These are phyloP conservation scores for Chlorodrepanis virens DNA, from an alignment of 2,113 vertebrate genomes.

Conservation along the genomic window DNA sequence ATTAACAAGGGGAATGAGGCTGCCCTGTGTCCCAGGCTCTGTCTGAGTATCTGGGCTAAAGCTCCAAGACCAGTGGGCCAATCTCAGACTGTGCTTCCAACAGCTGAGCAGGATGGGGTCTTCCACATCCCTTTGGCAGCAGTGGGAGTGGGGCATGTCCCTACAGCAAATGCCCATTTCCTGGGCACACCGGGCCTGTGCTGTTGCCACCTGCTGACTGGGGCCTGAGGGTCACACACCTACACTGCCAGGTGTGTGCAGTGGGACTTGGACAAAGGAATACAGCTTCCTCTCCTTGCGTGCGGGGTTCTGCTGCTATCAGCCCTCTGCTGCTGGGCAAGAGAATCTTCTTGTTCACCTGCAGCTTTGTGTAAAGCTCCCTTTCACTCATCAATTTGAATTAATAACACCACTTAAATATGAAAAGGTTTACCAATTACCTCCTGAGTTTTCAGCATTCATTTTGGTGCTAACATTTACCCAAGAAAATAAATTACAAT, in stretches of 20 bases:
- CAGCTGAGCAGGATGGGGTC: rapidly evolving
- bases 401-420: neutral
- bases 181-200: neutral
- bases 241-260: rapidly evolving
- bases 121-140: neutral
- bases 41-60: neutral
- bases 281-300: rapidly evolving
- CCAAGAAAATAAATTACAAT: neutral
- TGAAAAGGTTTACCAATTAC: neutral
- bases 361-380: neutral
- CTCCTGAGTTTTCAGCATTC: neutral
- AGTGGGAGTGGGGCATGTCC: rapidly evolving
- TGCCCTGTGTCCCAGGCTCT: neutral
- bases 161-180: rapidly evolving
- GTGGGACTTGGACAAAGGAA: neutral
- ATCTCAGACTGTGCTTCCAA: rapidly evolving
- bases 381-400: neutral
- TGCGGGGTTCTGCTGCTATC: rapidly evolving
- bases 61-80: neutral
- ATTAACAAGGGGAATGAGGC: neutral
- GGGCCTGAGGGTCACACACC: neutral
- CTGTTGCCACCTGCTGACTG: neutral
- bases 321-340: neutral
- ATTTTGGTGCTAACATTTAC: neutral
- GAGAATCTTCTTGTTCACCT: neutral